Conservation (phyloP, 2,797 vertebrate species). For the Paramormyrops hopkinsi region DNA sequence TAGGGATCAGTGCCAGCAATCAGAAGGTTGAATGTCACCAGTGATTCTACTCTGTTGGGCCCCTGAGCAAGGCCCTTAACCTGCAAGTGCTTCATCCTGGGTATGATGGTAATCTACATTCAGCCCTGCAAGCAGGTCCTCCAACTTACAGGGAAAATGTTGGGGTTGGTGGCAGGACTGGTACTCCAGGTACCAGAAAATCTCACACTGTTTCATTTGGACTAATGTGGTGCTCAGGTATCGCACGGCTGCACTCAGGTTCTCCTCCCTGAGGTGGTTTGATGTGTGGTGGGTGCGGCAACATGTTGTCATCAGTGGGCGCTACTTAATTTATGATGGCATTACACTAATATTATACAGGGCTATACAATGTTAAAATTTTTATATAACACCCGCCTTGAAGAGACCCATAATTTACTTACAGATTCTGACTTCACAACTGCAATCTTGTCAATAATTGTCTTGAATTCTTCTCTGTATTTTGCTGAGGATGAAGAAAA, state of each 20-base stretch:
- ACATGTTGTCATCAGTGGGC: neutral
- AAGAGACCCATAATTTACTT: slow-evolving; percentile 43
- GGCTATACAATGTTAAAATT: neutral
- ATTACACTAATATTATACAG: neutral
- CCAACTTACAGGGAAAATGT: neutral
- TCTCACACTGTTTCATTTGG: neutral
- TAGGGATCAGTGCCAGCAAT: neutral
- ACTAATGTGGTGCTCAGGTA: neutral
- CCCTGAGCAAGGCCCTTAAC: neutral
- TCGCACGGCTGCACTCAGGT: neutral
- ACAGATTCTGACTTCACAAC: slow-evolving; percentile 71
- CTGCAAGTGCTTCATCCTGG: neutral
- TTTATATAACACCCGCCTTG: neutral
- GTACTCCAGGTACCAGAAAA: neutral
- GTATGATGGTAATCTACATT: neutral
- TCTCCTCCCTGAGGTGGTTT: neutral
- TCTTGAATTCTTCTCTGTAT: slow-evolving; percentile 74
- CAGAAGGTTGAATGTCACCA: neutral
- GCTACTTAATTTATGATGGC: neutral
- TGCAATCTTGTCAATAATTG: slow-evolving; percentile 66
- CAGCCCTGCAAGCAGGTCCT: neutral
- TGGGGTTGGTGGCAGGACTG: neutral
- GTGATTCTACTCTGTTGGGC: neutral
- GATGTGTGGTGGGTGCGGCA: neutral
- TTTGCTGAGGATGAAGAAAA: slow-evolving; percentile 53